Base-by-base conservation (phyloP, 2,888 invertebrate species). In the Hipparchia sbordonii region DNA sequence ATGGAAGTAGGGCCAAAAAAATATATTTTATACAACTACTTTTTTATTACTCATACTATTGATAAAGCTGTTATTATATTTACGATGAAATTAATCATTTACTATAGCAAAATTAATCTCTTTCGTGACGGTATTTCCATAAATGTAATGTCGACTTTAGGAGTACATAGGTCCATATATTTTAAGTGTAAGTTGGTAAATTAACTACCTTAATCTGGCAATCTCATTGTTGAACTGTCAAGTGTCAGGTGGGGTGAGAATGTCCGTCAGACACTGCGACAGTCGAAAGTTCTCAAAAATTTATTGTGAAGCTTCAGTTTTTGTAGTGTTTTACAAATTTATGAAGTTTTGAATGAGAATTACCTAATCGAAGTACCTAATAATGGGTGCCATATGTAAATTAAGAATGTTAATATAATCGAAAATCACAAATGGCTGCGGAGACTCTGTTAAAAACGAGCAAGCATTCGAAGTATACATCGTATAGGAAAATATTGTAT, bases 391-490 rank as follows among this genome's bases (percentile, higher is more conserved):
- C 89, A 90, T 89, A 87, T 78, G 82, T 87, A 90, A 89, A 90
- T 84, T 88, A 88, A 87, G 82, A 82, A 85, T 84, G 84, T 83
- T 88, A 85, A 86, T 85, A 84, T 89, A 89, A 88, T 84, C 82
- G 80, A 84, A 82, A 86, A 85, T 86, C 84, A 92, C 93, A 91
- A 93, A 93, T 93, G 93, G 93, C 93, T 88, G 87, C 91, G 86
- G 92, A 92, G 82, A 86, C 86, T 86, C 87, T 90, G 79, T 82
- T 90, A 80, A 93, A 91, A 90, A 86, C 89, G 82, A 88, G 87
- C 85, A 93, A 91, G 86, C 87, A 90, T 83, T 87, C 88, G 78
- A 93, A 93, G 83, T 90, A 90, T 90, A 89, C 83, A 88, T 89
- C 93, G 81, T 92, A 92, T 85, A 91, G 90, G 80, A 92, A 92